Evolutionary conservation across 2,797 vertebrate genomes (phyloP).

Genomic region (Cossypha caffra): DNA sequence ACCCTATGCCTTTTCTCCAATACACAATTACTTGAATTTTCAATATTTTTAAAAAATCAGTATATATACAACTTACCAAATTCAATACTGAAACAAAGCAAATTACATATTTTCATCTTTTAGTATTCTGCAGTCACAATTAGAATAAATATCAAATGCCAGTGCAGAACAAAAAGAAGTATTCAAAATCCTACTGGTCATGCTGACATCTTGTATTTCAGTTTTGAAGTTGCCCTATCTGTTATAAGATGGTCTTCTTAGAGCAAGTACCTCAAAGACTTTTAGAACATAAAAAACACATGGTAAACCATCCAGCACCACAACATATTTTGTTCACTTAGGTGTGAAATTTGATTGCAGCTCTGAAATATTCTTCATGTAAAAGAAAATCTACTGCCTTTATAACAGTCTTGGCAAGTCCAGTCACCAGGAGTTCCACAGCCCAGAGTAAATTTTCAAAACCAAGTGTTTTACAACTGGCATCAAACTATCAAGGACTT

Average conservation of each 20-base stretch:
- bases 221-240: neutral
- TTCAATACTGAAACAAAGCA: constrained; percentile 10
- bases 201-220: neutral
- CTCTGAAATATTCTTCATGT: constrained; percentile 22
- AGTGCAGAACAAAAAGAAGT: neutral
- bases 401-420: neutral
- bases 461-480: neutral
- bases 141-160: neutral
- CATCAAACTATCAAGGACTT: neutral
- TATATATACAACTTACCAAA: constrained; percentile 14
- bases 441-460: neutral
- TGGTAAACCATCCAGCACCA: neutral
- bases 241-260: neutral
- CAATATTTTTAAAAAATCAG: neutral
- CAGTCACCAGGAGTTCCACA: neutral
- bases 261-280: neutral
- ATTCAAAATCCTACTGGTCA: neutral
- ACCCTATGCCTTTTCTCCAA: neutral
- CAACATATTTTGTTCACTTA: constrained; percentile 4
- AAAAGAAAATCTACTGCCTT: constrained; percentile 9
- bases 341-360: constrained; percentile 12
- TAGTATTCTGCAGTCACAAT: neutral
- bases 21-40: neutral
- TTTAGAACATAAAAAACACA: neutral
- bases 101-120: neutral